These are phyloP conservation scores for Hydrotaea diabolus DNA, from an alignment of 2,888 invertebrate genomes.

Conservation along the genomic window DNA sequence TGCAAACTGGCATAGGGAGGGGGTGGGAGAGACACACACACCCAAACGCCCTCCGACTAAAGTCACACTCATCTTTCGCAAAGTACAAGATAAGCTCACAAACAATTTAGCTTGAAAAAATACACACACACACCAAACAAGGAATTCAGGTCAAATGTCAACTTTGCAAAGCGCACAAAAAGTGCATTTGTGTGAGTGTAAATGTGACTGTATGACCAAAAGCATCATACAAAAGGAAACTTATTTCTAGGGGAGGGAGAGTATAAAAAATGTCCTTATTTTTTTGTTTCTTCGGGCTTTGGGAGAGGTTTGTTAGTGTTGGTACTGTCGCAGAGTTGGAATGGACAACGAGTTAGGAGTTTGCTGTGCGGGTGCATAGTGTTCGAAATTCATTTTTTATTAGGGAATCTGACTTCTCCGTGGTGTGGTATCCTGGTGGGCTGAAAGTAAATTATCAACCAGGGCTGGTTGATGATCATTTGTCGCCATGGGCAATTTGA, in stretches of 20 bases:
- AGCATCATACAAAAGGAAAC: slow-evolving; percentile 50
- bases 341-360: slow-evolving; percentile 1
- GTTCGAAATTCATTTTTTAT: background rate
- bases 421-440: no score
- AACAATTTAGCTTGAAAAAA: slow-evolving; percentile 63
- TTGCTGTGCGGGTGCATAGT: background rate
- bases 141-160: slow-evolving; percentile 60
- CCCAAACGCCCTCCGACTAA: slow-evolving; percentile 43
- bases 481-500: no score
- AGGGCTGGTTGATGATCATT: no score
- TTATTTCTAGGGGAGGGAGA: slow-evolving; percentile 43
- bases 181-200: background rate
- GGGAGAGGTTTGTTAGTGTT: background rate
- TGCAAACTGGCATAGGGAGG: background rate
- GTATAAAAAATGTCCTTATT: slow-evolving; percentile 25
- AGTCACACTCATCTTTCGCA: slow-evolving; percentile 46
- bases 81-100: slow-evolving; percentile 60
- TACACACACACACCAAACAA: slow-evolving; percentile 27
- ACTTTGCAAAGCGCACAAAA: slow-evolving; percentile 53
- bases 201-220: slow-evolving; percentile 44
- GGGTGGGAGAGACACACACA: background rate
- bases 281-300: background rate
- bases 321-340: slow-evolving; percentile 6
- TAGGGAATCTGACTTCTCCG: no score
- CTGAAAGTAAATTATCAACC: no score